phyloP scores from a whole-genome alignment of 37 sponge, comb jelly and placozoan genomes.

The Haliclona indistincta region DNA sequence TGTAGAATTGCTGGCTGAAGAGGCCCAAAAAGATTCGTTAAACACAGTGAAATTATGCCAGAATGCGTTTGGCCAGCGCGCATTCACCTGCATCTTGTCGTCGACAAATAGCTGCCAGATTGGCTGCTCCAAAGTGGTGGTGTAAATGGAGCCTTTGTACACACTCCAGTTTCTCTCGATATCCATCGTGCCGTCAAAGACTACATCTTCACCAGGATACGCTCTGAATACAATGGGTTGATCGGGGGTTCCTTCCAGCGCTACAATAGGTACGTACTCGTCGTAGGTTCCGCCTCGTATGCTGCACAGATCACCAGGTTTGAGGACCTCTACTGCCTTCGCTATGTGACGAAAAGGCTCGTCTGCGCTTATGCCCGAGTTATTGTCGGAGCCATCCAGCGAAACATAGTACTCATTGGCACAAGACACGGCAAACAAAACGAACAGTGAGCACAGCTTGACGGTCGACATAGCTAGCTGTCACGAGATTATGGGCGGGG shows the following conservation, averaged over 20 bases:
- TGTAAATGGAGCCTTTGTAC: constrained; percentile 16
- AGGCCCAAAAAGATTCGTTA: constrained; percentile 22
- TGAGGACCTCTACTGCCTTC: neutral
- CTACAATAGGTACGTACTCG: constrained; percentile 4
- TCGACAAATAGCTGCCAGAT: constrained; percentile 40
- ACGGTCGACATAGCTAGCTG: no score
- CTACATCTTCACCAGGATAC: constrained; percentile 20
- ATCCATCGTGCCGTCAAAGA: constrained; percentile 11
- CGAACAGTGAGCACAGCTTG: no score
- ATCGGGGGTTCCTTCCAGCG: constrained; percentile 1
- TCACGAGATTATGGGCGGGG: no score
- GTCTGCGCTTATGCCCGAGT: neutral
- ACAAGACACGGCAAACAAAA: neutral
- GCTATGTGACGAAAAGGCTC: neutral
- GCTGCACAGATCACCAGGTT: constrained; percentile 20
- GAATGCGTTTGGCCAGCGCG: constrained; percentile 15
- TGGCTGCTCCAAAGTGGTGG: neutral
- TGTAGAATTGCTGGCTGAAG: constrained; percentile 18
- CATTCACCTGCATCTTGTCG: constrained; percentile 26
- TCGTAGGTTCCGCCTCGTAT: constrained; percentile 23
- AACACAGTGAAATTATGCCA: constrained; percentile 30
- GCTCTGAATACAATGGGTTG: constrained; percentile 8
- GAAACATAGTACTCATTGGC: constrained; percentile 5
- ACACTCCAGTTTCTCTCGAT: constrained; percentile 6
- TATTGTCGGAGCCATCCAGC: neutral